Base-by-base conservation (phyloP, 2,888 invertebrate genomes). In the Acleris literana region DNA sequence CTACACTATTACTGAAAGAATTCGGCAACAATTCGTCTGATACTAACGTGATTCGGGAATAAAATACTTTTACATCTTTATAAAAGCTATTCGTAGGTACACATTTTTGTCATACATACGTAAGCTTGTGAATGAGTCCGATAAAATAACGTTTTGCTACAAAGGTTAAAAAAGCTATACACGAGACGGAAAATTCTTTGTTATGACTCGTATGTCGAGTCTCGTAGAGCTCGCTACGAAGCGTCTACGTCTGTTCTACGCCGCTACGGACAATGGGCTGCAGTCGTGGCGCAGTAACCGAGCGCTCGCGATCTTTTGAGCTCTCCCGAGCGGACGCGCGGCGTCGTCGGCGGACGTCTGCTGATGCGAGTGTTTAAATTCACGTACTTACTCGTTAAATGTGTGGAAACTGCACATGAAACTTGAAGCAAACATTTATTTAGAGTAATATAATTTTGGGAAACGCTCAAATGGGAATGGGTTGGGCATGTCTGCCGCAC, bases 261-360 rank as follows among this genome's bases (percentile, higher is more conserved):
- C 17, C 65, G 56, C 63, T 52, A 61, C 81, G 80, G 75, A 86
- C 86, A 87, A 87, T 86, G 72, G 78, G 9, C 33, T 0, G 33
- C 33, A 78, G 80, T 71, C 77, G 78, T 78, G 75, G 76, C 72
- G 78, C 79, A 83, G 79, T 81, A 80, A 82, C 80, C 78, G 78
- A 64, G 77, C 75, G 78, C 76, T 78, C 72, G 75, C 75, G 75
- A 83, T 81, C 87, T 85, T 87, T 87, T 84, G 85, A 87, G 83
- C 81, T 85, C 79, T 76, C 79, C 73, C 81, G 80, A 80, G 77
- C 74, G 78, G 77, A 82, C 75, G 75, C 75, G 77, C 78, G 80
- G 77, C 83, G 85, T 77, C 76, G 74, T 74, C 20, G 20, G 77
- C 72, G 76, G 80, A 78, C 76, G 72, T 74, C 74, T 74, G 75